Evolutionary conservation across 2,797 vertebrate species (phyloP), one percentile per base, ranked within the genome.

Genomic region (Halcyon badia): DNA sequence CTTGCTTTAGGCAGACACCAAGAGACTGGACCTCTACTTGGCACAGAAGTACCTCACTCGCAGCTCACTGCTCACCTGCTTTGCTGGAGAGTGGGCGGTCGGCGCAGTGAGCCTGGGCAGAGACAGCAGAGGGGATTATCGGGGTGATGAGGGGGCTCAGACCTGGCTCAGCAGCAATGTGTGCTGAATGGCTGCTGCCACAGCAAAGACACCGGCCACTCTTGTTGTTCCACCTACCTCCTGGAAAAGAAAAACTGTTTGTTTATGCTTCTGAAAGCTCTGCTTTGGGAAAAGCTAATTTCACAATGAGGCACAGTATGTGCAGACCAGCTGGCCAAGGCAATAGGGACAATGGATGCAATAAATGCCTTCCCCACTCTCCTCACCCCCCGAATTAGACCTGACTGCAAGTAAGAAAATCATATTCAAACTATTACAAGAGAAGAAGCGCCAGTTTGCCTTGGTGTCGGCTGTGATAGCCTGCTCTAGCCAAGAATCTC

Each of bases 81-180:
- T 65, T 61, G 41, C 37, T 62, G 39, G 11, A 54, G 14, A 69
- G 33, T 4, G 37, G 42, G 26, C 3, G 8, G 37, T 19, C 2
- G 1, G 62, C 49, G 31, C 52, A 81, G 33, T 30, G 42, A 82
- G 28, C 28, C 14, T 5, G 6, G 35, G 21, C 17, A 80, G 61
- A 81, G 28, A 8, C 5, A 81, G 39, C 60, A 56, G 16, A 62
- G 41, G 19, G 13, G 6, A 37, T 84, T 71, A 49, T 22, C 1
- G 1, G 35, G 28, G 28, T 33, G 56, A 56, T 41, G 39, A 68
- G 77, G 39, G 22, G 13, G 16, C 0, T 1, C 51, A 84, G 28
- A 56, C 5, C 24, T 2, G 0, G 0, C 15, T 48, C 4, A 3
- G n/a, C 7, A 60, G 46, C 18, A 93, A 42, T 25, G 6, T 1